phyloP scores from a whole-genome alignment of 2,888 invertebrate species.

The Tanaodytes sp. region DNA sequence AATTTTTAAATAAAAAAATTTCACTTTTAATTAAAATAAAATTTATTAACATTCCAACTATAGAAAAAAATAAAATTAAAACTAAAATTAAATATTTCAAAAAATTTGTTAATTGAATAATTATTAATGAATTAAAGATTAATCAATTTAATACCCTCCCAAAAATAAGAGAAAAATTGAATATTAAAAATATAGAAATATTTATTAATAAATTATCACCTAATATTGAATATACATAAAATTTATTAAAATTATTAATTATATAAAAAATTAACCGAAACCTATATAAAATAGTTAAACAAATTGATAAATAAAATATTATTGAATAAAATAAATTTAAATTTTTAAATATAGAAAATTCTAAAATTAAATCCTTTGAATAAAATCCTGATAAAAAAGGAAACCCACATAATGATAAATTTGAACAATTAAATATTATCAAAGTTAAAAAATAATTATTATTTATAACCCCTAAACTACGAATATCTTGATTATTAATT shows the following conservation, averaged over 20 bases:
- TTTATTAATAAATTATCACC: constrained; percentile 47
- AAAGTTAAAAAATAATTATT: constrained; percentile 73
- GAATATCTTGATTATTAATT: constrained; percentile 80
- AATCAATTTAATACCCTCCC: constrained; percentile 51
- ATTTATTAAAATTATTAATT: constrained; percentile 34
- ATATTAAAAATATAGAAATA: constrained; percentile 55
- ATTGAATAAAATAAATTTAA: constrained; percentile 54
- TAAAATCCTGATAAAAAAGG: constrained; percentile 80
- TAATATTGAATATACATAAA: too few species aligned
- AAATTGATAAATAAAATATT: constrained; percentile 56
- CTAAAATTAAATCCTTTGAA: constrained; percentile 72
- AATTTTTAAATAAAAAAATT: constrained; percentile 56
- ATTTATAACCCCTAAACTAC: constrained; percentile 75
- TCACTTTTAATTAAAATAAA: constrained; percentile 59
- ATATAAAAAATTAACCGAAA: constrained; percentile 60
- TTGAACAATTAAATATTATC: constrained; percentile 76
- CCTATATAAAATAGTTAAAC: constrained; percentile 59
- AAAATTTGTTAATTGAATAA: too few species aligned
- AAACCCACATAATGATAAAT: constrained; percentile 78
- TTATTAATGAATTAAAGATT: constrained; percentile 39
- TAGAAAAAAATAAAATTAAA: too few species aligned
- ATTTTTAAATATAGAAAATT: constrained; percentile 64
- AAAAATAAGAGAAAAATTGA: constrained; percentile 46
- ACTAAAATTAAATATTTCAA: too few species aligned
- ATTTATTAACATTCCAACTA: too few species aligned